Conservation (phyloP, 2,797 vertebrate species). For the Manis javanica region DNA sequence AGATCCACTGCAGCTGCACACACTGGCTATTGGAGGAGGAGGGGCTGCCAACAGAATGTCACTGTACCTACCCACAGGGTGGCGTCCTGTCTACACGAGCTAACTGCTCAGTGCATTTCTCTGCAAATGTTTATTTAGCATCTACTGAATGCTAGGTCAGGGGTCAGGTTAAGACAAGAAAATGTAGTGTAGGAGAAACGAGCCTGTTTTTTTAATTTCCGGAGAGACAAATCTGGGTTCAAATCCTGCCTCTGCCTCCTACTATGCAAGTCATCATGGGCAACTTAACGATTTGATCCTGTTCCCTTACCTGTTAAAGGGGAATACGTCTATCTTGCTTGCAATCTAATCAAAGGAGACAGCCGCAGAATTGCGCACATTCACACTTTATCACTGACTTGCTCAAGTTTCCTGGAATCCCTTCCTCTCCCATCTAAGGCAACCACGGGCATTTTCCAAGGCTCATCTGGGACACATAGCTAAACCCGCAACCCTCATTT, state of each 20-base stretch:
- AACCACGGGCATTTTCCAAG: neutral
- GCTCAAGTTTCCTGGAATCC: neutral
- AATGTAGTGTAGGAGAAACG: rapidly evolving
- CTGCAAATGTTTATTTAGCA: neutral
- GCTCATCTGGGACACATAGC: neutral
- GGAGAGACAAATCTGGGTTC: neutral
- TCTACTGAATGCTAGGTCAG: neutral
- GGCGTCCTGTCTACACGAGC: neutral
- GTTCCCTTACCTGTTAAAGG: neutral
- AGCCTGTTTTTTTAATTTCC: no score
- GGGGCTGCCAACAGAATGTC: neutral
- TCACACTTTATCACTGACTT: rapidly evolving
- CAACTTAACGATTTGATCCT: neutral
- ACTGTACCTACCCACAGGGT: rapidly evolving
- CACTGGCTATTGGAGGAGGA: neutral
- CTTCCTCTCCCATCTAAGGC: neutral
- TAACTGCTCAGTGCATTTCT: rapidly evolving
- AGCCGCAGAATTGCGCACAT: rapidly evolving
- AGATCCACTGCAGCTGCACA: neutral
- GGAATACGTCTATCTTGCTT: rapidly evolving
- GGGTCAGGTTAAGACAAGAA: neutral
- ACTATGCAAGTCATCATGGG: rapidly evolving
- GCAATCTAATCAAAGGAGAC: neutral
- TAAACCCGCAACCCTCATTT: neutral
- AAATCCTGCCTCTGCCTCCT: neutral